Base-by-base conservation (phyloP, 2,797 vertebrate species). In the Tamandua tetradactyla region DNA sequence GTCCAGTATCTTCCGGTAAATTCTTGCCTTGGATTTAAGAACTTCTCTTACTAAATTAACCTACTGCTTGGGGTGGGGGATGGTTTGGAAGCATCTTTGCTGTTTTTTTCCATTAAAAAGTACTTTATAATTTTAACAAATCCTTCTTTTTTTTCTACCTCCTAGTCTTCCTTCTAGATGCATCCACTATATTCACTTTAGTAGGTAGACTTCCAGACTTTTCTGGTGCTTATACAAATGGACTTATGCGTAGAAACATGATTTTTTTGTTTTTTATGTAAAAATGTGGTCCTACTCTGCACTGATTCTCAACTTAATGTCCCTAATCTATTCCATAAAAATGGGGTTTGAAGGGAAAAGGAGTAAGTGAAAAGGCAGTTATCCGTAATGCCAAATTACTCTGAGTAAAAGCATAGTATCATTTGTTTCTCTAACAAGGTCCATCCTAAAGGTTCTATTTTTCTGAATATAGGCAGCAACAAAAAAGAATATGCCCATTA, bases 1-100 rank as follows among this genome's bases (percentile, higher is more conserved):
- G 98, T 99, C 84, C 99, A 99, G 52, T 99, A 99, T 81, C 99
- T 99, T 68, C 99, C 99, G n/a, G 99, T 99, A 98, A 99, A 99
- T 99, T n/a, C 57, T 92, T 30, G 1, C 47, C 44, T 82, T 40
- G 4, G 44, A 22, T 30, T 76, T 84, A 5, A 32, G 61, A 47
- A 89, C 37, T 13, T 32, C 59, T 52, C 8, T 83, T 30, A 0
- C 4, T 42, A 55, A 91, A 86, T 52, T 18, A 17, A 18, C 11
- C 61, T 4, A 6, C 12, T 75, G 0, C 61, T 35, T 44, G 5
- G 30, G 15, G 40, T 1, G 55, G 55, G 7, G 49, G 49, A 35
- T 68, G 59, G 35, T 79, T 66, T 75, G 40, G 37, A 30, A 52
- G 9, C 49, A 4, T 40, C 18, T 87, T 61, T 78, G 52, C 17